Evolutionary conservation across 2,888 invertebrate species (phyloP).

Genomic region (Leptinotarsa juncta): DNA sequence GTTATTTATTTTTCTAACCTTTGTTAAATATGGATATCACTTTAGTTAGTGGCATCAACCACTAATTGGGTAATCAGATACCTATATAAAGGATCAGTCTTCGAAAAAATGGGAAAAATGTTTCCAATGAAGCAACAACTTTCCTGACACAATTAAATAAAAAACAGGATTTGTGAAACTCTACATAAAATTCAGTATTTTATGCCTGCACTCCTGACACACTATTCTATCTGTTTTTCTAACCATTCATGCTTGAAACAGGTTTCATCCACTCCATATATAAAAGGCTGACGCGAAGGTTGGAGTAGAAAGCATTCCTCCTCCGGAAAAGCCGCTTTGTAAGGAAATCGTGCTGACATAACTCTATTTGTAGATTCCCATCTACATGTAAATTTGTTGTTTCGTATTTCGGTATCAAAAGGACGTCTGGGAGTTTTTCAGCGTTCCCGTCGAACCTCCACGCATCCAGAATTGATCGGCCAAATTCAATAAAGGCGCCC

Average conservation of each 20-base stretch:
- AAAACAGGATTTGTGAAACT: too few relatives aligned
- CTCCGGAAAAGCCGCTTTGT: slow-evolving; percentile 4
- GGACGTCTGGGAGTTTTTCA: slow-evolving; percentile 8
- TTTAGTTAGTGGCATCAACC: too few relatives aligned
- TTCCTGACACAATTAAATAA: too few relatives aligned
- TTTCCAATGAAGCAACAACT: too few relatives aligned
- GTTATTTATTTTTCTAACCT: too few relatives aligned
- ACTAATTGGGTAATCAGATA: too few relatives aligned
- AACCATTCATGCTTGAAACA: neutral
- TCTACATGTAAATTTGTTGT: slow-evolving; percentile 16
- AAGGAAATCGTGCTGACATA: neutral
- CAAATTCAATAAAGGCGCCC: neutral
- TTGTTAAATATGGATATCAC: too few relatives aligned
- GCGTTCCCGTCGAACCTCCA: neutral
- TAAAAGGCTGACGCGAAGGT: slow-evolving; percentile 2
- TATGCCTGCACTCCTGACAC: too few relatives aligned
- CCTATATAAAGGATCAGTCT: too few relatives aligned
- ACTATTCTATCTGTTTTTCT: neutral
- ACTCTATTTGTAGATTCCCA: slow-evolving; percentile 12
- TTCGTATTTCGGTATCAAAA: slow-evolving; percentile 7
- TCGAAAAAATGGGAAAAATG: too few relatives aligned
- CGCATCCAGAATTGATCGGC: neutral
- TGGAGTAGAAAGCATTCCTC: neutral
- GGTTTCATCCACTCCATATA: neutral
- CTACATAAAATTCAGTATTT: too few relatives aligned